Evolutionary conservation across 2,888 invertebrate genomes (phyloP), one percentile per base, ranked within the genome.

Genomic region (Cetonia aurata): DNA sequence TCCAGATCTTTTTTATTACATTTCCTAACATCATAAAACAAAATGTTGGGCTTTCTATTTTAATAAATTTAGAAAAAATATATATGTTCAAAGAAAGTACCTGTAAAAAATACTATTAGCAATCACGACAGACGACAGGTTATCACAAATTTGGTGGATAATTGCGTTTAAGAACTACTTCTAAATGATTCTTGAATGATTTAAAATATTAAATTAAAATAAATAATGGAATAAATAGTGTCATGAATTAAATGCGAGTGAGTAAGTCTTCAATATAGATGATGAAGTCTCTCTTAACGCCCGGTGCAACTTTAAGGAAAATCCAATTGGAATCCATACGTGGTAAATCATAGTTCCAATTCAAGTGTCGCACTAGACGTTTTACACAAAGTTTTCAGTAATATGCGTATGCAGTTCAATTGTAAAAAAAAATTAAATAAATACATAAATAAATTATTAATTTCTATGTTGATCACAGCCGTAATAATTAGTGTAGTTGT

Each of bases 171-270:
- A n/a, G n/a, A n/a, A 65, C 10, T 46, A 57, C 42, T 57, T 25
- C 17, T 25, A 19, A 53, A 44, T 42, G 57, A n/a, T 57, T 10
- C 19, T n/a, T 25, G 25, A 53, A 44, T 19, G 57, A n/a, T 57
- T n/a, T 19, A 12, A 41, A 44, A 57, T 41, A 42, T 31, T 46
- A 52, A 52, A n/a, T 50, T 46, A 59, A 50, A 52, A 65, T 65
- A 65, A 65, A 65, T 52, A 65, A 41, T 50, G 50, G 15, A 65
- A 65, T 65, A 65, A 57, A 65, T 65, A 65, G 50, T 65, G 50
- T 65, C 62, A 65, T 37, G 37, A 52, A 17, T 48, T 15, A 48
- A 48, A n/a, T 33, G 33, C 55, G 37, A 19, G n/a, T 52, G 12
- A 25, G 6, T 10, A 25, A 53, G 53, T 53, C 53, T 25, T 53